Conservation (phyloP, 2,888 invertebrate species). For the Meliscaeva auricollis region DNA sequence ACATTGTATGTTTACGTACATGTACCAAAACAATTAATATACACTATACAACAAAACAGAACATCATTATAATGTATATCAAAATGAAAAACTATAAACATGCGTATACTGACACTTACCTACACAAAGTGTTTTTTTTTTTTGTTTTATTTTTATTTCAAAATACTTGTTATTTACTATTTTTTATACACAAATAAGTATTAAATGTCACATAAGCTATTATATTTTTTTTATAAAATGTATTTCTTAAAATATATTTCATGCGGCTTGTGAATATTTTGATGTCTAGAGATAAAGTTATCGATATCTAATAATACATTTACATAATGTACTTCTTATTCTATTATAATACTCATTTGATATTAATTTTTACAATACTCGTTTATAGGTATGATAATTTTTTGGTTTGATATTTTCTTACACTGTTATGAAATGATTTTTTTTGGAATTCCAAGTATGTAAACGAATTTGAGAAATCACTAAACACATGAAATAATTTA, state of each 20-base stretch:
- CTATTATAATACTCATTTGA: not conserved
- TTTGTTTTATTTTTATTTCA: not conserved
- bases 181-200: not conserved
- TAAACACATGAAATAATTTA: constrained; percentile 33
- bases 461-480: not conserved
- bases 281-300: not conserved
- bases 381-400: too few species aligned
- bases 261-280: constrained; percentile 13
- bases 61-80: not conserved
- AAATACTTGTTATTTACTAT: not conserved
- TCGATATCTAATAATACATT: not conserved
- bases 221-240: constrained; percentile 7
- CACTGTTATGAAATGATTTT: not conserved
- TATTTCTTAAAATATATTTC: constrained; percentile 19
- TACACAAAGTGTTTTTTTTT: constrained; percentile 25
- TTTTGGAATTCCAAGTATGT: not conserved
- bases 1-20: not conserved
- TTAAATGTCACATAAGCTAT: not conserved
- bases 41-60: not conserved
- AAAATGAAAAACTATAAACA: too few species aligned
- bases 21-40: not conserved
- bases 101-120: constrained; percentile 65
- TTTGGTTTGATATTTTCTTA: not conserved
- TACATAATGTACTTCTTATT: not conserved
- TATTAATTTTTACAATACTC: not conserved